phyloP scores from a whole-genome alignment of 2,797 vertebrate species.

The Agapornis canus region DNA sequence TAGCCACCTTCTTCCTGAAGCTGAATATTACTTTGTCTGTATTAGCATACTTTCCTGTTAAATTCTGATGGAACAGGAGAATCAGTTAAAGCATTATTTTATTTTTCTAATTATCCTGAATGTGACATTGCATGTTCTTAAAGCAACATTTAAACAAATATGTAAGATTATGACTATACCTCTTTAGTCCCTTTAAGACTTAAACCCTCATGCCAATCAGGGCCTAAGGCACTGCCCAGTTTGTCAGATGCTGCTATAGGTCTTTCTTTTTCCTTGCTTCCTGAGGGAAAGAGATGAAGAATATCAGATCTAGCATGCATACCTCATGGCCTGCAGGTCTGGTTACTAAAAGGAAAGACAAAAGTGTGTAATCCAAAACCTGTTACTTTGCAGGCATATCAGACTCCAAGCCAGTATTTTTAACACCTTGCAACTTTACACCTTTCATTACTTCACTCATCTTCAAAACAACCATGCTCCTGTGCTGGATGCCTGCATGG shows the following conservation, averaged over 20 bases:
- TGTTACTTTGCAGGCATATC: background rate
- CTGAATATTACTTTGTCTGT: background rate
- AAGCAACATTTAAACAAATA: background rate
- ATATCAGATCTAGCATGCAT: background rate
- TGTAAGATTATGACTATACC: slow-evolving; percentile 61
- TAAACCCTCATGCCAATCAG: slow-evolving; percentile 93
- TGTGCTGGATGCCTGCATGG: background rate
- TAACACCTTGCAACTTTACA: background rate
- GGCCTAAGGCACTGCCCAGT: slow-evolving; percentile 91
- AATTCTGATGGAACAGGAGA: background rate
- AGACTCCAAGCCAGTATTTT: background rate
- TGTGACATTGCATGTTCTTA: background rate
- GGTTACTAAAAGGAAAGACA: background rate
- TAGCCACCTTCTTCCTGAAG: background rate
- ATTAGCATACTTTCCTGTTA: background rate
- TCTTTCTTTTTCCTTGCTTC: slow-evolving; percentile 42
- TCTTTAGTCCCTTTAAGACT: slow-evolving; percentile 84
- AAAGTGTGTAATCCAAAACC: background rate
- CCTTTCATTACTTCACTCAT: background rate
- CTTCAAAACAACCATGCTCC: background rate
- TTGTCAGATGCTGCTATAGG: slow-evolving; percentile 28
- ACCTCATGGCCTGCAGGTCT: background rate
- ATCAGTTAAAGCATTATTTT: background rate
- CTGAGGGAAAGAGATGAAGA: slow-evolving; percentile 47
- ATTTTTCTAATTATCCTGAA: background rate